A percentile compares a stretch with the other conserved stretches of the same genome.
Evolutionary conservation across 92 coral and sea anemone genomes (phyloP).

Genomic region (Blastomussa wellsi): DNA sequence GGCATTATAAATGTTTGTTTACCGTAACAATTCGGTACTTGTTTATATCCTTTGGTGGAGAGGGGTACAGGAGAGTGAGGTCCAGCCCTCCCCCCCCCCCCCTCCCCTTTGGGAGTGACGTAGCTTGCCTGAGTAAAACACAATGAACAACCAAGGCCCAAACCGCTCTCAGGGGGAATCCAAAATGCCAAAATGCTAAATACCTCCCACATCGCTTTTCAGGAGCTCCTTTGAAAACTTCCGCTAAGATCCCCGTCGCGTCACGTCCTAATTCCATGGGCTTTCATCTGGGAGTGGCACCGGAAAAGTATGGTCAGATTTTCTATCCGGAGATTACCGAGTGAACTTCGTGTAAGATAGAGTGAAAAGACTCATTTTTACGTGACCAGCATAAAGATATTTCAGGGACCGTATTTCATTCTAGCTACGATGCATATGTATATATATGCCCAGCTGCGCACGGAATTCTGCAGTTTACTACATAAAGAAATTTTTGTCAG

Average conservation of each 20-base stretch:
- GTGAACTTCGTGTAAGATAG: background rate
- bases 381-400: background rate
- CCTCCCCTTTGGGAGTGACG: too few species aligned
- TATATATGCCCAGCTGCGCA: background rate
- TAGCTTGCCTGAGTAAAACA: too few species aligned
- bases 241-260: background rate
- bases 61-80: too few species aligned
- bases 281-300: background rate
- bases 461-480: background rate
- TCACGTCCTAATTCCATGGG: too few species aligned
- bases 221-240: background rate
- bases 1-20: too few species aligned
- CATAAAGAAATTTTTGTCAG: background rate
- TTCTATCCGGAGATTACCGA: too few species aligned
- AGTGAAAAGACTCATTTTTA: background rate
- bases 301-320: too few species aligned
- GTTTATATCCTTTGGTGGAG: too few species aligned
- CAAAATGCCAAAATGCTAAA: background rate
- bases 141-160: background rate
- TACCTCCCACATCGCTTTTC: too few species aligned
- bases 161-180: background rate
- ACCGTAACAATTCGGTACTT: too few species aligned
- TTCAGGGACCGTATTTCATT: too few species aligned
- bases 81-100: too few species aligned
- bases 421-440: background rate